Percentiles rank a stretch among this genome's conserved stretches.
Evolutionary conservation across 2,113 vertebrate genomes (phyloP).

Genomic region (Forbesichthys agassizii): DNA sequence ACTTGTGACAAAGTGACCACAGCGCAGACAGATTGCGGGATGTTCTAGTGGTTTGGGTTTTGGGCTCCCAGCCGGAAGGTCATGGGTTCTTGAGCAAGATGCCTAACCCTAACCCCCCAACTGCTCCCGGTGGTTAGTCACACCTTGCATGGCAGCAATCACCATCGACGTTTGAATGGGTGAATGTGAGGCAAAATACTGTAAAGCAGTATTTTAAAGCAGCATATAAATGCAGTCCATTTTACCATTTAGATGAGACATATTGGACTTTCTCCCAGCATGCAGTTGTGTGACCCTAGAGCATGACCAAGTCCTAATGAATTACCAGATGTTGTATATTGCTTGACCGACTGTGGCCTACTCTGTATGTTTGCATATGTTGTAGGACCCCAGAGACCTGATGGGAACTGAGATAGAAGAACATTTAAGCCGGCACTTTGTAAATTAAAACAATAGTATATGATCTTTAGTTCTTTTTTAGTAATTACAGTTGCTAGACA

Average conservation of each 20-base stretch:
- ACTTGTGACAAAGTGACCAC: slow-evolving; percentile 32
- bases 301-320: slow-evolving; percentile 24
- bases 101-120: too few relatives aligned
- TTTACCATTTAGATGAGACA: slow-evolving; percentile 9
- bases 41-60: too few relatives aligned
- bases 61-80: too few relatives aligned
- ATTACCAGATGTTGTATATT: slow-evolving; percentile 46
- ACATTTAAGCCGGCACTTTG: slow-evolving; percentile 1
- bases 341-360: slow-evolving; percentile 19
- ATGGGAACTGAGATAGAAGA: neutral
- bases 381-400: slow-evolving; percentile 15
- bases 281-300: slow-evolving; percentile 19
- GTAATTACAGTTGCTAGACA: too few relatives aligned
- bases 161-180: too few relatives aligned
- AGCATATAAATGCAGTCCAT: too few relatives aligned
- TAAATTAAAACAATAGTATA: neutral
- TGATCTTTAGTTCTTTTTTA: too few relatives aligned
- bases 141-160: too few relatives aligned
- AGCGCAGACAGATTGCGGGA: slow-evolving; percentile 51
- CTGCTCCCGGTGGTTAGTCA: too few relatives aligned
- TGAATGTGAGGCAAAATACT: too few relatives aligned
- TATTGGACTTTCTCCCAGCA: neutral
- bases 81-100: too few relatives aligned
- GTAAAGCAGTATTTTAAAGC: too few relatives aligned
- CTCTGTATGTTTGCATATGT: slow-evolving; percentile 15